A percentile compares a stretch with the other conserved stretches of the same genome.
phyloP scores from a whole-genome alignment of 1,140 invertebrate genomes.

The Trichoplusia ni region DNA sequence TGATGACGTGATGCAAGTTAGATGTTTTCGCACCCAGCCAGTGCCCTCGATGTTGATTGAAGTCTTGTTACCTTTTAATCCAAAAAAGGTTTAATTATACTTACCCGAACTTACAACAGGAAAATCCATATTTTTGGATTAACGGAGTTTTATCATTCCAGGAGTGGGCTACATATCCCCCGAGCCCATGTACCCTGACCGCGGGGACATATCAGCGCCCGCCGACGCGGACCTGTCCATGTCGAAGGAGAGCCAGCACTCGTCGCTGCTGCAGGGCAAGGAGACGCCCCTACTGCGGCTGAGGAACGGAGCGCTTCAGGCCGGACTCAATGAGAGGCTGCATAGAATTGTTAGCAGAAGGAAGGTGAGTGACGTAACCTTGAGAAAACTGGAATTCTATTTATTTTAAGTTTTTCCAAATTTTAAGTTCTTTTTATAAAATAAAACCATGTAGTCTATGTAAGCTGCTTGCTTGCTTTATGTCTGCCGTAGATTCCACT shows the following conservation, averaged over 20 bases:
- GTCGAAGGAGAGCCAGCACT: slow-evolving; percentile 56
- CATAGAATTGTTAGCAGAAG: slow-evolving; percentile 83
- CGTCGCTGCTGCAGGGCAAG: slow-evolving; percentile 35
- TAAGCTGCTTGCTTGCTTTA: too few species aligned
- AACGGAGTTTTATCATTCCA: slow-evolving; percentile 42
- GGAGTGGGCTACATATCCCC: slow-evolving; percentile 84
- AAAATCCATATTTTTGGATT: too few species aligned
- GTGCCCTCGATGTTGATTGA: too few species aligned
- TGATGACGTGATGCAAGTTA: too few species aligned
- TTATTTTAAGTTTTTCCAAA: neutral
- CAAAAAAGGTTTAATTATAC: too few species aligned
- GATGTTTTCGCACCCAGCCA: too few species aligned
- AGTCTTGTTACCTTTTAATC: too few species aligned
- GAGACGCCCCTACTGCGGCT: slow-evolving; percentile 81
- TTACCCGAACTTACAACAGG: too few species aligned
- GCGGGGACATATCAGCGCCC: slow-evolving; percentile 70
- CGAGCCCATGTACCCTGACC: slow-evolving; percentile 84
- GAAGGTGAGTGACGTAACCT: slow-evolving; percentile 65
- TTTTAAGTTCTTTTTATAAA: neutral
- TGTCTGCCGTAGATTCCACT: too few species aligned
- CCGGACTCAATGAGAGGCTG: slow-evolving; percentile 83
- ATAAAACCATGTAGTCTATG: too few species aligned
- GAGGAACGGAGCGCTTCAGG: slow-evolving; percentile 86
- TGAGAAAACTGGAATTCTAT: neutral
- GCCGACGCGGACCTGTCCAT: slow-evolving; percentile 77